Evolutionary conservation across 2,797 vertebrate genomes (phyloP), one percentile per base, ranked within the genome.

Genomic region (Passerculus sandwichensis): DNA sequence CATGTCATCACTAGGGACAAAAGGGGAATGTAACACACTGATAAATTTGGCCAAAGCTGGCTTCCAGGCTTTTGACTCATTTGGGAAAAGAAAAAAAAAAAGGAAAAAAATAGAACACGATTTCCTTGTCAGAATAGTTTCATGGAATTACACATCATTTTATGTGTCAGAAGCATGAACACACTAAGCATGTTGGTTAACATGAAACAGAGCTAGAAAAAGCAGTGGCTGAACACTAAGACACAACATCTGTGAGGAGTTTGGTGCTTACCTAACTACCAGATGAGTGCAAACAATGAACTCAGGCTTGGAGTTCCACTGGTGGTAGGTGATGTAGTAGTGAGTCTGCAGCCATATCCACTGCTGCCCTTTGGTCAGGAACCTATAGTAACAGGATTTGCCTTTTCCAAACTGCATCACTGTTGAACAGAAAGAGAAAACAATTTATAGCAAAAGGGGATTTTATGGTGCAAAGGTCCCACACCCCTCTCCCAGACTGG

Each of bases 241-340:
- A 38, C 36, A 38, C 36, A 38, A 38, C 36, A 38, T 38, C 36
- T 38, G 36, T 38, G 36, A 38, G 36, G 10, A 38, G 36, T 38
- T 38, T 38, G 59, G 57, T 42, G 77, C 38, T 50, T 97, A 98
- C 98, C 98, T 98, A 95, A 99, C 98, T 20, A 99, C 98, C 34
- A 97, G 98, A 96, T 99, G 98, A 51, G 98, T 99, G 81, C 98
- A 99, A 95, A 99, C 98, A 17, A 99, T 98, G 96, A 99, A 99
- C 97, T 99, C 98, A 0, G 99, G 98, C 92, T 99, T 99, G 97
- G 98, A 99, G 96, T 99, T 99, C 99, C 99, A 99, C 97, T 99
- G 99, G 96, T 99, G 98, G 96, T 98, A 99, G 22, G 98, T 99
- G 95, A 98, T 98, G 97, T 98, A 99, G 97, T 98, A 99, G 81